These are phyloP conservation scores for Siniperca undulata DNA, from an alignment of 2,797 vertebrate species.

Conservation along the genomic window DNA sequence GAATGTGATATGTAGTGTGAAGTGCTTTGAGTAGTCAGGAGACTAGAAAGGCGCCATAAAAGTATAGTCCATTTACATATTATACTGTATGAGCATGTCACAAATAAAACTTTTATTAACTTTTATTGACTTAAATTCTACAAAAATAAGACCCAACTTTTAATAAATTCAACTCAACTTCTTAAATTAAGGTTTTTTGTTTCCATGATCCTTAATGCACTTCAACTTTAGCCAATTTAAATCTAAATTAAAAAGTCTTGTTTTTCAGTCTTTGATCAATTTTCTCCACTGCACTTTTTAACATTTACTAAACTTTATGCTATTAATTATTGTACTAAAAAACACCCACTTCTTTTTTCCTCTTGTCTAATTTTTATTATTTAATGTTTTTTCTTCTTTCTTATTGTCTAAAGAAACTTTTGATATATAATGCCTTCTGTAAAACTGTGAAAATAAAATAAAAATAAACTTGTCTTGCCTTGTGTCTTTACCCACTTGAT, in stretches of 20 bases:
- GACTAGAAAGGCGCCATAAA: too few relatives aligned
- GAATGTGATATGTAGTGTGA: too few relatives aligned
- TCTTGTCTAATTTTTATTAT: not conserved
- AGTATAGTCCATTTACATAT: not conserved
- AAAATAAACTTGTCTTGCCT: not conserved
- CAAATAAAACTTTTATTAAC: not conserved
- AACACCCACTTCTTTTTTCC: not conserved
- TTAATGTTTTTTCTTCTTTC: not conserved
- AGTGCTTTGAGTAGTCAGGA: too few relatives aligned
- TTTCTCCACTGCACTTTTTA: not conserved
- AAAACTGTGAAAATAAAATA: not conserved
- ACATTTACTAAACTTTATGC: not conserved
- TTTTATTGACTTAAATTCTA: too few relatives aligned
- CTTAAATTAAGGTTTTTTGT: not conserved
- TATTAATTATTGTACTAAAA: not conserved
- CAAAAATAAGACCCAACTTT: too few relatives aligned
- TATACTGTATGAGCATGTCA: not conserved
- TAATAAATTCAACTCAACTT: too few relatives aligned
- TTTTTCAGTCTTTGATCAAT: not conserved
- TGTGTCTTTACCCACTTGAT: not conserved
- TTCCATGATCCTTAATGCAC: too few relatives aligned
- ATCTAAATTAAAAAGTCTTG: not conserved
- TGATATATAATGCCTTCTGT: not conserved
- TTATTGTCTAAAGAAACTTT: not conserved
- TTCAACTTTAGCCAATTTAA: not conserved